These are phyloP conservation scores for Candidula unifasciata DNA, from an alignment of 2,888 invertebrate species.

Conservation along the genomic window DNA sequence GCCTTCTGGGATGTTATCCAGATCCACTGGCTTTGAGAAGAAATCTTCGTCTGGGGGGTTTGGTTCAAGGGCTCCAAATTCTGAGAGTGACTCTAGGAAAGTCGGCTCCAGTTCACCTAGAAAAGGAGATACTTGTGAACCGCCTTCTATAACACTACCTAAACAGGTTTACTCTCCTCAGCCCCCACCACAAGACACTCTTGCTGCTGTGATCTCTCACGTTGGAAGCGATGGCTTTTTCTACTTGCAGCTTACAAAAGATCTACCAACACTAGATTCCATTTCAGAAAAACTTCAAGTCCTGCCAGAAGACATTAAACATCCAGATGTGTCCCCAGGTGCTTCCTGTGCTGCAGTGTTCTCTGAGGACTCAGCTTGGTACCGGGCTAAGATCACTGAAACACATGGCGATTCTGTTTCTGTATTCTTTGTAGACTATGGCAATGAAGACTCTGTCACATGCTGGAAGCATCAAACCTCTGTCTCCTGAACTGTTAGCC, in stretches of 20 bases:
- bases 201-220: slow-evolving; percentile 53
- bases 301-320: slow-evolving; percentile 34
- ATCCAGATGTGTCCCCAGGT: slow-evolving; percentile 42
- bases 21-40: not conserved
- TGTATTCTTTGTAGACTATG: slow-evolving; percentile 72
- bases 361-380: slow-evolving; percentile 69
- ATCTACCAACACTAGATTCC: slow-evolving; percentile 41
- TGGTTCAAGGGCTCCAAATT: not conserved
- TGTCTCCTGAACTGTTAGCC: slow-evolving; percentile 64
- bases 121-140: not conserved
- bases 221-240: slow-evolving; percentile 63
- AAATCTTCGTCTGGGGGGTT: not conserved
- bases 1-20: not conserved
- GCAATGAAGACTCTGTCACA: slow-evolving; percentile 64
- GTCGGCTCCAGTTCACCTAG: not conserved
- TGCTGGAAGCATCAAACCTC: slow-evolving; percentile 59
- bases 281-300: slow-evolving; percentile 45
- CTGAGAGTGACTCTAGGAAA: not conserved
- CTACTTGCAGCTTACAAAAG: slow-evolving; percentile 56
- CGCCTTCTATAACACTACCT: not conserved
- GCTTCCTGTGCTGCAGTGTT: slow-evolving; percentile 58
- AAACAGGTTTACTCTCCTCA: slow-evolving; percentile 40
- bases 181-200: slow-evolving; percentile 15
- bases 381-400: slow-evolving; percentile 63
- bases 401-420: slow-evolving; percentile 56